Conservation (phyloP, 2,888 invertebrate genomes). For the Strigamia crassipes region DNA sequence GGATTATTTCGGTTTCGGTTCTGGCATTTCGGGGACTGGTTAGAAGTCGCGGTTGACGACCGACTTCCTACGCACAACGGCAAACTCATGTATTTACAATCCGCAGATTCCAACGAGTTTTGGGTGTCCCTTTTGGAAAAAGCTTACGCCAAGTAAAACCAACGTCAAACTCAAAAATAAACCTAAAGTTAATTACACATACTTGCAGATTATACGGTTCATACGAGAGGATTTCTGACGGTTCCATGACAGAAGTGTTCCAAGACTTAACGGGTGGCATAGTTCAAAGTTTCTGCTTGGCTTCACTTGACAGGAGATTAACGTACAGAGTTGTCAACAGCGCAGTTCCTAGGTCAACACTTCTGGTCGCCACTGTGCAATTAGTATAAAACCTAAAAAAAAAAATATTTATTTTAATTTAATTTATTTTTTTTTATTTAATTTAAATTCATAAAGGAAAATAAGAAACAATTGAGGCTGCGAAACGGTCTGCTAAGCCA, state of each 20-base stretch:
- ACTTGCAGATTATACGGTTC: constrained; percentile 67
- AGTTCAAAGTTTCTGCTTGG: constrained; percentile 73
- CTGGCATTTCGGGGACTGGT: constrained; percentile 61
- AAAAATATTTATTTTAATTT: no score
- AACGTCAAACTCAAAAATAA: no score
- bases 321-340: constrained; percentile 71
- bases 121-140: constrained; percentile 61
- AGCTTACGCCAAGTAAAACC: constrained; percentile 60
- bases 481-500: constrained; percentile 70
- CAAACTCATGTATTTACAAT: constrained; percentile 58
- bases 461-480: constrained; percentile 65
- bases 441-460: constrained; percentile 61
- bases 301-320: constrained; percentile 68
- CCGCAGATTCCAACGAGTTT: constrained; percentile 58
- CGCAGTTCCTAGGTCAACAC: constrained; percentile 72
- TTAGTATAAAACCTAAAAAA: constrained; percentile 61
- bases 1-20: constrained; percentile 59
- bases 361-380: constrained; percentile 70
- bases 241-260: constrained; percentile 69
- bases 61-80: constrained; percentile 58
- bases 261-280: constrained; percentile 76
- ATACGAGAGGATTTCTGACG: constrained; percentile 67
- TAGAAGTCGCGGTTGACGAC: constrained; percentile 60
- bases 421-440: background rate
- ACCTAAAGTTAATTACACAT: constrained; percentile 53